Percentiles rank a stretch among this genome's conserved stretches.
Conservation (phyloP, 2,888 invertebrate species). For the Sylvicola cinctus region DNA sequence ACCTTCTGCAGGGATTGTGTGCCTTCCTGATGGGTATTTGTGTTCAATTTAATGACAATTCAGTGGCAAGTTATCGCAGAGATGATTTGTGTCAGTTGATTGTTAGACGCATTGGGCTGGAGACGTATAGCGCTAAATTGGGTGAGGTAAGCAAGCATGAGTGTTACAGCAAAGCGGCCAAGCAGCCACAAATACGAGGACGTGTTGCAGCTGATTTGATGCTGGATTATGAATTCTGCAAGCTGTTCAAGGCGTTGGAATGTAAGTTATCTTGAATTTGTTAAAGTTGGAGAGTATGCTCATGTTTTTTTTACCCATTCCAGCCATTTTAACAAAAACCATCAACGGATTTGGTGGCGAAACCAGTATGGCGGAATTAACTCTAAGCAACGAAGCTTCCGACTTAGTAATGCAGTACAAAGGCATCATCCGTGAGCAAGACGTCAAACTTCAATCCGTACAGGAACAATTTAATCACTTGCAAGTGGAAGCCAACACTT, state of each 20-base stretch:
- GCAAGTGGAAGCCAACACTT: conserved; percentile 13
- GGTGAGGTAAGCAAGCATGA: conserved; percentile 76
- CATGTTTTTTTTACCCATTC: conserved; percentile 5
- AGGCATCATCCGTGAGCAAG: conserved; percentile 78
- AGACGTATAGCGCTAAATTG: conserved; percentile 69
- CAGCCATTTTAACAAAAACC: conserved; percentile 32
- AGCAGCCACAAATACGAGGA: conserved; percentile 76
- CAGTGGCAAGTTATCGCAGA: conserved; percentile 51
- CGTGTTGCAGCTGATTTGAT: conserved; percentile 57
- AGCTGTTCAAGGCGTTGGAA: conserved; percentile 67
- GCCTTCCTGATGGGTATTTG: conserved; percentile 88
- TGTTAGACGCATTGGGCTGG: conserved; percentile 74
- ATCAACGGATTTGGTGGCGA: conserved; percentile 27
- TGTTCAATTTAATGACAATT: conserved; percentile 72
- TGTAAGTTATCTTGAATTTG: conserved; percentile 22
- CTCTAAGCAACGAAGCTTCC: conserved; percentile 22
- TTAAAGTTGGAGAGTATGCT: conserved; percentile 2
- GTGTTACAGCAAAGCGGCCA: conserved; percentile 75
- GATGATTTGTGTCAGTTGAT: conserved; percentile 65
- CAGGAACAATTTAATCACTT: conserved; percentile 15
- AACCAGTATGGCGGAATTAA: conserved; percentile 29
- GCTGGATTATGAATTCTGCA: conserved; percentile 89
- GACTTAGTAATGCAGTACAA: conserved; percentile 49
- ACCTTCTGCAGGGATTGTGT: conserved; percentile 67
- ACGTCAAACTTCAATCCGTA: conserved; percentile 34